These are phyloP conservation scores for Lepidurus packardi DNA, from an alignment of 1,140 invertebrate genomes.

Conservation along the genomic window DNA sequence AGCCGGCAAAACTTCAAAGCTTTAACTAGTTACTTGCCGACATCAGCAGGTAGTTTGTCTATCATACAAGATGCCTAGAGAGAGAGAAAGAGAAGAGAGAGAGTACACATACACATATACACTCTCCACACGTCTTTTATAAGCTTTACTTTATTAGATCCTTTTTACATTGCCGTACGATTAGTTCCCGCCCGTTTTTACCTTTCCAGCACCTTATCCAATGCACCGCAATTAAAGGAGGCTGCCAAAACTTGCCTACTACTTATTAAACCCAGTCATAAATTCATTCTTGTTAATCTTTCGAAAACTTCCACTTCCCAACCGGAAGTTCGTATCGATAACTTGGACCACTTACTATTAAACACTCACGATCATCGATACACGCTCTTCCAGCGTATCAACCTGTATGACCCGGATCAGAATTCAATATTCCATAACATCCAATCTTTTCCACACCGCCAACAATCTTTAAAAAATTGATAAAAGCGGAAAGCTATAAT, in stretches of 20 bases:
- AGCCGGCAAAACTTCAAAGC: constrained; percentile 18
- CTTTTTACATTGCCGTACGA: background rate
- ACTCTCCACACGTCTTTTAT: background rate
- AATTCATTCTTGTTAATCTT: background rate
- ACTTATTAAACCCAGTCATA: background rate
- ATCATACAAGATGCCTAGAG: background rate
- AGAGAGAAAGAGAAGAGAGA: background rate
- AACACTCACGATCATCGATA: too few relatives aligned
- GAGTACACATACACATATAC: background rate
- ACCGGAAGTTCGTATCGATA: background rate
- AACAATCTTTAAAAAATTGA: too few relatives aligned
- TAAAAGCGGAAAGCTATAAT: too few relatives aligned
- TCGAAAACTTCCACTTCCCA: background rate
- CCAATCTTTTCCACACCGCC: too few relatives aligned
- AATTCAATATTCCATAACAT: too few relatives aligned
- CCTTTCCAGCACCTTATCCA: background rate
- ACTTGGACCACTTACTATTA: background rate
- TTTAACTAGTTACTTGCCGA: constrained; percentile 16
- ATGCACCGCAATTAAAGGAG: constrained; percentile 7
- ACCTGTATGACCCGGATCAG: too few relatives aligned
- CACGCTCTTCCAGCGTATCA: too few relatives aligned
- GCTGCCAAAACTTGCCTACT: background rate
- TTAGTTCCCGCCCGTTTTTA: background rate
- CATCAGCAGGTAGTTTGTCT: constrained; percentile 18
- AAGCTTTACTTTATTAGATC: constrained; percentile 4